Percentiles rank a stretch among this genome's conserved stretches.
phyloP scores from a whole-genome alignment of 2,797 vertebrate species.

The Carcharodon carcharias region DNA sequence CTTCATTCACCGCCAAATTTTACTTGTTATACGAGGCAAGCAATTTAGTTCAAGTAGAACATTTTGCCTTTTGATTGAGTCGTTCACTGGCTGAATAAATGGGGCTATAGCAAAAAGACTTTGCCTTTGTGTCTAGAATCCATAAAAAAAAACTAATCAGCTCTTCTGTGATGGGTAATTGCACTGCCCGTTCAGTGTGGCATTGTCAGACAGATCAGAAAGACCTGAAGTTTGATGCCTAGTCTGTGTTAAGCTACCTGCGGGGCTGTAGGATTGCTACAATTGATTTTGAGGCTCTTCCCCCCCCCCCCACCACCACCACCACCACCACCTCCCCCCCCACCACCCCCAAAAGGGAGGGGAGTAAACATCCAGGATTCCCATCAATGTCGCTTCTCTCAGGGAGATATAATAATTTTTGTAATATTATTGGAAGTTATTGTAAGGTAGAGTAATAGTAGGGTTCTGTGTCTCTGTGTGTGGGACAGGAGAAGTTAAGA shows the following conservation, averaged over 20 bases:
- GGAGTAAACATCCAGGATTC: background rate
- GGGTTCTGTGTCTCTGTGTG: no score
- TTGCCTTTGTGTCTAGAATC: background rate
- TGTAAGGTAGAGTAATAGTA: no score
- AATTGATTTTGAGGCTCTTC: background rate
- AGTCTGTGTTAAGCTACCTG: background rate
- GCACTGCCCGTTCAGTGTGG: background rate
- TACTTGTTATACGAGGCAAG: background rate
- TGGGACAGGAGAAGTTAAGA: no score
- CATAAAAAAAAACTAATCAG: background rate
- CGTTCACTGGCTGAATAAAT: background rate
- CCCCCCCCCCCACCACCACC: no score
- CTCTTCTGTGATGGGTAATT: background rate
- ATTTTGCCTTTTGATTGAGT: conserved; percentile 7
- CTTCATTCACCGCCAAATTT: background rate
- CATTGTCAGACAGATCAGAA: no score
- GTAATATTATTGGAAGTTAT: no score
- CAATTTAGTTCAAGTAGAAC: background rate
- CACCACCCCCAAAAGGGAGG: no score
- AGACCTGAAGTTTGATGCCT: background rate
- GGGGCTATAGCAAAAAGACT: background rate
- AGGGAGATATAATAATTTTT: no score
- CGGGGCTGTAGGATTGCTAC: background rate
- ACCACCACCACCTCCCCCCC: no score
- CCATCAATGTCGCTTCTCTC: no score